Percentiles rank a stretch among this genome's conserved stretches.
These are phyloP conservation scores for Scaptomyza montana DNA, from an alignment of 1,140 invertebrate genomes.

Conservation along the genomic window DNA sequence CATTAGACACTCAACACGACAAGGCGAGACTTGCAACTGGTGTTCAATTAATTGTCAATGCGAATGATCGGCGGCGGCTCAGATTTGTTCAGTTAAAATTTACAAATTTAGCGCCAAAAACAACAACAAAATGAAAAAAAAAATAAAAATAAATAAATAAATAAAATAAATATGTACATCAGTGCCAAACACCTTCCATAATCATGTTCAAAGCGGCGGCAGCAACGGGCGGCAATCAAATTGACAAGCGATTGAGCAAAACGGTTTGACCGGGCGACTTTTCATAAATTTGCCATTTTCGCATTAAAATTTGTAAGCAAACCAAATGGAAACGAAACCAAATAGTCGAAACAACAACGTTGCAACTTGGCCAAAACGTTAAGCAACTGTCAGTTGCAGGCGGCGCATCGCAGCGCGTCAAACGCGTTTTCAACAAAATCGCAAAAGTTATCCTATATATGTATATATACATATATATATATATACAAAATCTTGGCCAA, in stretches of 20 bases:
- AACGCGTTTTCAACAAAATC: conserved; percentile 40
- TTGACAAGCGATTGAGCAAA: conserved; percentile 77
- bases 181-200: conserved; percentile 74
- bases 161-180: conserved; percentile 23
- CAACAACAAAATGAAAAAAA: neutral
- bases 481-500: conserved; percentile 2
- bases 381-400: conserved; percentile 42
- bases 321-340: conserved; percentile 40
- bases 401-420: conserved; percentile 49
- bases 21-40: conserved; percentile 8
- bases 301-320: conserved; percentile 81
- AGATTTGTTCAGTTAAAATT: conserved; percentile 46
- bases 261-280: conserved; percentile 51
- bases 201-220: conserved; percentile 70
- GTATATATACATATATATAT: conserved; percentile 3
- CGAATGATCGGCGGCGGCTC: neutral
- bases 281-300: conserved; percentile 82
- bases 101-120: conserved; percentile 61
- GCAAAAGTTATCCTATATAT: neutral
- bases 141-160: neutral
- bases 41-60: conserved; percentile 22
- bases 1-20: neutral
- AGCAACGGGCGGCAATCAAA: conserved; percentile 59
- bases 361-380: conserved; percentile 13
- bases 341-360: neutral